Evolutionary conservation across 2,113 vertebrate genomes (phyloP).

Genomic region (Thamnophis sirtalis): DNA sequence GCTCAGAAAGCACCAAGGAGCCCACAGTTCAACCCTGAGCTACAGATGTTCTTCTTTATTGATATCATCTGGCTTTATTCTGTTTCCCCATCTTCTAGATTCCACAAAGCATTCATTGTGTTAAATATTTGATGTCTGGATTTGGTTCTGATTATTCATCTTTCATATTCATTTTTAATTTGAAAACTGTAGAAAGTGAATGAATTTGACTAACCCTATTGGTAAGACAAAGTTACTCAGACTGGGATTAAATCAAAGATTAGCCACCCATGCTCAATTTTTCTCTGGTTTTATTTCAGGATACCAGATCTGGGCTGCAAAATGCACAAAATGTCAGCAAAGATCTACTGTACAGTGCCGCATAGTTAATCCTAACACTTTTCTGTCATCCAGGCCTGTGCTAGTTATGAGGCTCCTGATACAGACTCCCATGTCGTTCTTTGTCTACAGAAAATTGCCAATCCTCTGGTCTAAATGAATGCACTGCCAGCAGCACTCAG

Average conservation of each 20-base stretch:
- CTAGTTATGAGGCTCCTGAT: not conserved
- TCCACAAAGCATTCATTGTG: not conserved
- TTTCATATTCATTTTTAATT: not conserved
- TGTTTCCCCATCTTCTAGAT: not conserved
- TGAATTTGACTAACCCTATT: not conserved
- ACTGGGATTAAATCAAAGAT: not conserved
- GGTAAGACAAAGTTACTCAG: not conserved
- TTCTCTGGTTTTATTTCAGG: not conserved
- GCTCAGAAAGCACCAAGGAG: not conserved
- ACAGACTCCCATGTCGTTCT: not conserved
- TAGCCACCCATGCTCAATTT: not conserved
- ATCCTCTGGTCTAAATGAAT: not conserved
- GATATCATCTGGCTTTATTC: not conserved
- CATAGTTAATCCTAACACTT: not conserved
- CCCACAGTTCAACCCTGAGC: not conserved
- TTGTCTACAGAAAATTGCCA: not conserved
- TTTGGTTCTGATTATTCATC: not conserved
- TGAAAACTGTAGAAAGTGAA: not conserved
- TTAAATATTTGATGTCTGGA: not conserved
- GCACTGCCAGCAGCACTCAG: not conserved
- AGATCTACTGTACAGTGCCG: not conserved
- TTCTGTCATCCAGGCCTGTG: not conserved
- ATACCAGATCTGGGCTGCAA: not conserved
- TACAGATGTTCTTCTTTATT: not conserved
- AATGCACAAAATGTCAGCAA: not conserved